These are phyloP conservation scores for Drosophila neutralis DNA, from an alignment of 2,888 invertebrate species.

Conservation along the genomic window DNA sequence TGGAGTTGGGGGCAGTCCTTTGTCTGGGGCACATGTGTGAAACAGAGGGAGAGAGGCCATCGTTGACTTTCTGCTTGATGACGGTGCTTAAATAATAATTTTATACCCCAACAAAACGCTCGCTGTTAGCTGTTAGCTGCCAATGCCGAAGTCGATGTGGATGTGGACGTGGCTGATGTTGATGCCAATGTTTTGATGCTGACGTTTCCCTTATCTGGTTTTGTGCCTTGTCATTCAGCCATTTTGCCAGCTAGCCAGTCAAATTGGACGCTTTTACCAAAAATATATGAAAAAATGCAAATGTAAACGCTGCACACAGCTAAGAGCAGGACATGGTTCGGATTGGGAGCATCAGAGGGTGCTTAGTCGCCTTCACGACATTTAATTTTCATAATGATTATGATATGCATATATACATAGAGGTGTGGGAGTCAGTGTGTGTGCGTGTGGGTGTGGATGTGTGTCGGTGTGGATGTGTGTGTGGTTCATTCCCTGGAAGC, in stretches of 20 bases:
- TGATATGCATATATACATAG: constrained; percentile 53
- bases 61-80: constrained; percentile 78
- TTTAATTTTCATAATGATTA: constrained; percentile 81
- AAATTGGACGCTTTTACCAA: constrained; percentile 27
- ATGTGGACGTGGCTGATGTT: not conserved
- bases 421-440: constrained; percentile 6
- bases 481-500: constrained; percentile 27
- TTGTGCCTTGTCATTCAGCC: constrained; percentile 72
- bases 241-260: constrained; percentile 28
- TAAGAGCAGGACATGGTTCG: constrained; percentile 17
- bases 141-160: constrained; percentile 27
- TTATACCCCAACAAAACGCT: constrained; percentile 76
- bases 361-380: constrained; percentile 77
- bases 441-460: not conserved
- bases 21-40: constrained; percentile 54
- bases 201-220: constrained; percentile 44
- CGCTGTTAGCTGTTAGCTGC: constrained; percentile 48
- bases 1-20: constrained; percentile 34
- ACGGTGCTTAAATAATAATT: constrained; percentile 82
- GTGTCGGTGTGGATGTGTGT: not conserved
- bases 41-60: constrained; percentile 14
- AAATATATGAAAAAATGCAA: constrained; percentile 78
- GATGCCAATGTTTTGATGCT: constrained; percentile 21
- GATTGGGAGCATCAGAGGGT: constrained; percentile 40
- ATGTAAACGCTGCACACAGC: constrained; percentile 56